Evolutionary conservation across 2,113 vertebrate genomes (phyloP).

Genomic region (Morphnarchus princeps): DNA sequence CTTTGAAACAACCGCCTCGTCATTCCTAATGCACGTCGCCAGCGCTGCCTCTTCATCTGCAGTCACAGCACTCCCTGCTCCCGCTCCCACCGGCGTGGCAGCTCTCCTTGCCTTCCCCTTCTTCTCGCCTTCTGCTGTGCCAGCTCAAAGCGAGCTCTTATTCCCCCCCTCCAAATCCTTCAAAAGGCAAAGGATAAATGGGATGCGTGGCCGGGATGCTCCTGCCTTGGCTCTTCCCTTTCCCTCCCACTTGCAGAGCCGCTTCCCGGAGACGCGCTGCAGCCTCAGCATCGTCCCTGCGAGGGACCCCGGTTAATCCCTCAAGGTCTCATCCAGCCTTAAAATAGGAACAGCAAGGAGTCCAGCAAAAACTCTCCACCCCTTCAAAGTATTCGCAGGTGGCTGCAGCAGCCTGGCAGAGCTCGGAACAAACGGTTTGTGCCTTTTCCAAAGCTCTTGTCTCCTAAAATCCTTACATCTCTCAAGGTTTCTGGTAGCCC

Average conservation of each 20-base stretch:
- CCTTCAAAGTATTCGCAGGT: background rate
- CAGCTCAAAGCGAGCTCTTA: background rate
- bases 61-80: background rate
- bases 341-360: accelerated
- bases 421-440: background rate
- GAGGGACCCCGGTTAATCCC: background rate
- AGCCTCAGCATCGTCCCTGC: accelerated
- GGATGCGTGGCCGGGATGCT: background rate
- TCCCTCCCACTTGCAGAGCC: accelerated
- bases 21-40: background rate
- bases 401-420: background rate
- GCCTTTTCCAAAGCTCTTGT: background rate
- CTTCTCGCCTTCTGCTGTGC: background rate
- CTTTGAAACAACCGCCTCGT: slow-evolving; percentile 22
- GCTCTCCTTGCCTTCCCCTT: background rate
- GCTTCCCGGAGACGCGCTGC: background rate
- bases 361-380: background rate
- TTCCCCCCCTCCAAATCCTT: background rate
- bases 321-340: background rate
- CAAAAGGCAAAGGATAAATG: background rate
- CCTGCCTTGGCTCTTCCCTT: background rate
- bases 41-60: slow-evolving; percentile 4
- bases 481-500: background rate
- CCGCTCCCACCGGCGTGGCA: background rate
- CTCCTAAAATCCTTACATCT: background rate